These are phyloP conservation scores for Apantesis nais DNA, from an alignment of 2,888 invertebrate genomes.

Conservation along the genomic window DNA sequence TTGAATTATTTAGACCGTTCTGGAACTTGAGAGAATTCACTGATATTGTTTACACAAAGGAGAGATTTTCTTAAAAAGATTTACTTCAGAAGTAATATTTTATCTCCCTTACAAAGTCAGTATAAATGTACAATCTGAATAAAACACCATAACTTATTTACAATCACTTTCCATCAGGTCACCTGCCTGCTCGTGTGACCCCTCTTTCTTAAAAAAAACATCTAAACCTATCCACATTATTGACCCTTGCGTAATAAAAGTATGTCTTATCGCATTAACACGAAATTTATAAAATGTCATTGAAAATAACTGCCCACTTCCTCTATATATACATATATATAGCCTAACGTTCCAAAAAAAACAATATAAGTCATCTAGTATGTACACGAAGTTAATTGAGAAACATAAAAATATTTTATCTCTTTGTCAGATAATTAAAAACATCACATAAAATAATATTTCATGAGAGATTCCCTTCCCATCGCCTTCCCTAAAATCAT, in stretches of 20 bases:
- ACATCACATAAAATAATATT: neutral
- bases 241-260: neutral
- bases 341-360: neutral
- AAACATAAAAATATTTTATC: neutral
- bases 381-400: neutral
- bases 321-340: neutral
- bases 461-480: neutral
- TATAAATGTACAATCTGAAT: neutral
- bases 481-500: slow-evolving; percentile 1
- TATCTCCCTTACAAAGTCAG: neutral
- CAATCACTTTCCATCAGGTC: too few species aligned
- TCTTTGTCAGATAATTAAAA: neutral
- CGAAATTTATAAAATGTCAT: neutral
- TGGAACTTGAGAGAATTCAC: slow-evolving; percentile 22
- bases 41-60: neutral
- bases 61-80: neutral
- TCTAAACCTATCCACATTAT: neutral
- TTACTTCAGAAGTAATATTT: neutral
- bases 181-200: too few species aligned
- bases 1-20: slow-evolving; percentile 24
- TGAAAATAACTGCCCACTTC: neutral
- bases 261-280: neutral
- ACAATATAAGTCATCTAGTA: neutral
- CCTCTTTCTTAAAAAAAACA: too few species aligned
- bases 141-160: neutral